Conservation (phyloP, 2,113 vertebrate species). For the Ahaetulla prasina region DNA sequence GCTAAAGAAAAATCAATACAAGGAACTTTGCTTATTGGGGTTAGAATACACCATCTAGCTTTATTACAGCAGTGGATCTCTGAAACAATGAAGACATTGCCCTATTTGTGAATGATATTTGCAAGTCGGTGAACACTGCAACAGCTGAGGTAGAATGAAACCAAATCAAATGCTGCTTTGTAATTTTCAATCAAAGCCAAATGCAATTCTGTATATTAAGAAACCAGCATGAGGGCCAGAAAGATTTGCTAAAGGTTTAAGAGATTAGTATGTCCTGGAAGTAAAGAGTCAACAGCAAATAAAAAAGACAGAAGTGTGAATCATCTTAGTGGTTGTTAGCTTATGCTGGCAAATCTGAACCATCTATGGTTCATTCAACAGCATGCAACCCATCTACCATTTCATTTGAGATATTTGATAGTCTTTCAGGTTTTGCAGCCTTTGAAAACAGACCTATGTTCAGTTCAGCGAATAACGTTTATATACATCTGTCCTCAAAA, state of each 20-base stretch:
- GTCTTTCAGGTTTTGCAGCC: background rate
- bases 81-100: background rate
- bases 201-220: background rate
- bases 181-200: background rate
- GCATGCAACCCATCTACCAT: background rate
- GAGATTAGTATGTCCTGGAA: background rate
- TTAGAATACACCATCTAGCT: background rate
- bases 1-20: background rate
- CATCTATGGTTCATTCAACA: too few relatives aligned
- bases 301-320: background rate
- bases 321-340: background rate
- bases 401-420: background rate
- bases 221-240: background rate
- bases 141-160: background rate
- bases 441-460: background rate
- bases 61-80: background rate
- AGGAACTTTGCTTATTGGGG: background rate
- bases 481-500: background rate
- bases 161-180: background rate
- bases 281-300: background rate
- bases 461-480: background rate
- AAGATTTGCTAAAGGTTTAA: background rate
- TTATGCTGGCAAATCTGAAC: background rate
- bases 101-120: background rate
- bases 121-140: background rate